Evolutionary conservation across 2,888 invertebrate species (phyloP), one percentile per base, ranked within the genome.

Genomic region (Thera obeliscata): DNA sequence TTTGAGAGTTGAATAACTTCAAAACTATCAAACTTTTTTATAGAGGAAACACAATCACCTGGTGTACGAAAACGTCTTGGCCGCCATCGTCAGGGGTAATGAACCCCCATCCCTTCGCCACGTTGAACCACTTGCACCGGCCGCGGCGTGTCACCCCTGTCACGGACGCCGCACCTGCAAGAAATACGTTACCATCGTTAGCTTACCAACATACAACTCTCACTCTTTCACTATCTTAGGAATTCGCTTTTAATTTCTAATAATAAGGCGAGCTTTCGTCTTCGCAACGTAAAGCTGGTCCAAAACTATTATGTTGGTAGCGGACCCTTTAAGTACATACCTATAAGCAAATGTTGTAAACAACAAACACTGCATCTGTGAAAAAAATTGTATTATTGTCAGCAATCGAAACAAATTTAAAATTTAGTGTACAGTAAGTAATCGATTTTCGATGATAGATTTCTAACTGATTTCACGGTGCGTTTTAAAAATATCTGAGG

Each of bases 61-160:
- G 98, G 93, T 98, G 98, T 69, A 98, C 98, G 87, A 98, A 98
- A 71, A 98, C 97, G 87, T 98, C 98, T 88, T 97, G 97, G 7
- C 97, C 96, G 56, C 97, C 97, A 87, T 98, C 98, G 81, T 97
- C 96, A 56, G 98, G 98, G 72, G 97, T 97, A 84, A 98, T 96
- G 91, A 98, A 98, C 72, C 98, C 98, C 97, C 98, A 98, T 71
- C 98, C 98, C 91, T 98, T 98, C 78, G 97, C 97, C 73, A 98
- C 98, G 91, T 98, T 98, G 93, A 98, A 98, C 98, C 98, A 98
- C 94, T 98, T 98, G 94, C 98, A 98, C 86, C 96, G 95, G 69
- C 98, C 98, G 84, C 95, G 94, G 74, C 97, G 95, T 79, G 95
- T 94, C 78, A 95, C 95, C 73, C 94, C 94, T 75, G 91, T 94